Evolutionary conservation across 2,888 invertebrate species (phyloP).

Genomic region (Drosophila pseudotalamancana): DNA sequence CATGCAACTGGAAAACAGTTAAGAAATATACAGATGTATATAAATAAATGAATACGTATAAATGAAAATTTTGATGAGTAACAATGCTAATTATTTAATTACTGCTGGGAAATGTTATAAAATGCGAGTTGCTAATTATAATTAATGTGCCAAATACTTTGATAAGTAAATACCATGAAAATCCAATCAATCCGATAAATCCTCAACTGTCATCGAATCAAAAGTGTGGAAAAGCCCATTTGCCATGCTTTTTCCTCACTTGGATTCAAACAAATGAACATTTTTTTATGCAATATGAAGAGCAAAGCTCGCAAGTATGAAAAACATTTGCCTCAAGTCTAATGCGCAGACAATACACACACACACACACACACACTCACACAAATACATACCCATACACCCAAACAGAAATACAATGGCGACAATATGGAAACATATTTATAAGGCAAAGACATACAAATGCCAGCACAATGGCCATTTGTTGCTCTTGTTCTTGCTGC

Average conservation of each 20-base stretch:
- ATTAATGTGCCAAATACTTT: too few species aligned
- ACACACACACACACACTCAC: neutral
- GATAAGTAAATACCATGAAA: neutral
- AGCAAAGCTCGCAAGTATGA: conserved; percentile 36
- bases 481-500: neutral
- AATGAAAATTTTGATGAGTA: neutral
- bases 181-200: conserved; percentile 36
- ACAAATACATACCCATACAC: neutral
- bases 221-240: conserved; percentile 39
- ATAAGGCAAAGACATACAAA: conserved; percentile 32
- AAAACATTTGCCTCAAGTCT: conserved; percentile 33
- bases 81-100: conserved; percentile 1
- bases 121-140: too few species aligned
- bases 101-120: neutral
- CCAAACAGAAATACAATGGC: conserved; percentile 18
- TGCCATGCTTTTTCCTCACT: conserved; percentile 16
- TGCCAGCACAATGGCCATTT: conserved; percentile 20
- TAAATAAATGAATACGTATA: conserved; percentile 1
- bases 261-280: conserved; percentile 45
- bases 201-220: conserved; percentile 51
- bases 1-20: conserved; percentile 21
- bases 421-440: conserved; percentile 40
- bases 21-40: conserved; percentile 5
- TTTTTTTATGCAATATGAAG: conserved; percentile 36
- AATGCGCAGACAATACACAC: conserved; percentile 9